Conservation (phyloP, 1,140 invertebrate genomes). For the Globodera rostochiensis region DNA sequence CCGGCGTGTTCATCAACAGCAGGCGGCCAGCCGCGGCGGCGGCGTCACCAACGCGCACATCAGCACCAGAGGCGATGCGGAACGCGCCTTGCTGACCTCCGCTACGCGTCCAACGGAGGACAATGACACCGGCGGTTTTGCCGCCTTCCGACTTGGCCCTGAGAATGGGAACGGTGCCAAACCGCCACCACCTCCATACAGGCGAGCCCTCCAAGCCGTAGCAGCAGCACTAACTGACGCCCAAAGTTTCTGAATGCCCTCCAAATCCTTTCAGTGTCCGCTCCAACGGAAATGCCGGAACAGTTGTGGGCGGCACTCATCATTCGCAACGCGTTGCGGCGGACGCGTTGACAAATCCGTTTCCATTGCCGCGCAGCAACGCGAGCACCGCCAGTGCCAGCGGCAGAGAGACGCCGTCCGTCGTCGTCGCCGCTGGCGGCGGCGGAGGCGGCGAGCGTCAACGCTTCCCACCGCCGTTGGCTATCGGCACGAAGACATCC, state of each 20-base stretch:
- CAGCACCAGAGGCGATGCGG: neutral
- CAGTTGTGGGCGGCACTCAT: neutral
- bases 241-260: too few species aligned
- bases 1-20: neutral
- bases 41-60: neutral
- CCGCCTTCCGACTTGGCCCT: neutral
- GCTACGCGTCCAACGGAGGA: neutral
- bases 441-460: neutral
- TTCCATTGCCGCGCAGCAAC: conserved; percentile 3
- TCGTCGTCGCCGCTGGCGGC: neutral
- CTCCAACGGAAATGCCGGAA: neutral
- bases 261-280: neutral
- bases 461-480: neutral
- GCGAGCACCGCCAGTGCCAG: neutral
- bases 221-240: too few species aligned
- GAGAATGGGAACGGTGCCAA: neutral
- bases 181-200: conserved; percentile 3
- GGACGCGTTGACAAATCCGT: neutral
- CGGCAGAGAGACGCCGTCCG: neutral
- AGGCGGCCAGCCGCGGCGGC: neutral
- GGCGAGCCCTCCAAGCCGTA: neutral
- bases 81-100: conserved; percentile 1
- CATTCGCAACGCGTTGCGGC: neutral
- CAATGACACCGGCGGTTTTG: neutral
- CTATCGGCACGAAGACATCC: neutral